phyloP scores from a whole-genome alignment of 37 sponge, comb jelly and placozoan species.

The Ianthella basta region DNA sequence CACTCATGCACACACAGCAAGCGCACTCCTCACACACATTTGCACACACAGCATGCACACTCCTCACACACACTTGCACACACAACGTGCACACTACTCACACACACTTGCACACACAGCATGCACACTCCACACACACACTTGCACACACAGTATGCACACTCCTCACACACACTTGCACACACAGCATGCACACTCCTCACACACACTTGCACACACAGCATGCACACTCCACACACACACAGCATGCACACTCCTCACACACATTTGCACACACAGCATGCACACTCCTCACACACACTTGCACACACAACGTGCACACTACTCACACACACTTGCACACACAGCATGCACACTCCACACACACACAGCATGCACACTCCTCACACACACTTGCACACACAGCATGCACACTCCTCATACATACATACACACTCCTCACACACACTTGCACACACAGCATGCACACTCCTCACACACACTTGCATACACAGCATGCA shows the following conservation, averaged over 20 bases:
- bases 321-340: slow-evolving; percentile 27
- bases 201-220: slow-evolving; percentile 24
- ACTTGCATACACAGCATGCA: slow-evolving; percentile 21
- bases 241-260: slow-evolving; percentile 24
- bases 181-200: background rate
- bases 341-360: background rate
- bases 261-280: slow-evolving; percentile 26
- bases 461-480: slow-evolving; percentile 28
- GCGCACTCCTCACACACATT: slow-evolving; percentile 16
- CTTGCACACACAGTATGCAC: slow-evolving; percentile 21
- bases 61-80: slow-evolving; percentile 18
- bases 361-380: no score
- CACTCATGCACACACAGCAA: background rate
- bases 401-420: background rate
- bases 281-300: no score
- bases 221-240: slow-evolving; percentile 27
- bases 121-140: slow-evolving; percentile 17
- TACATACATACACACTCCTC: slow-evolving; percentile 24
- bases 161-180: slow-evolving; percentile 14
- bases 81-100: slow-evolving; percentile 26
- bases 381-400: slow-evolving; percentile 31
- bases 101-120: background rate
- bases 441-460: slow-evolving; percentile 26
- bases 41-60: slow-evolving; percentile 23
- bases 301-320: slow-evolving; percentile 25